Evolutionary conservation across 1,140 invertebrate species (phyloP).

Genomic region (Drosophila leontia): DNA sequence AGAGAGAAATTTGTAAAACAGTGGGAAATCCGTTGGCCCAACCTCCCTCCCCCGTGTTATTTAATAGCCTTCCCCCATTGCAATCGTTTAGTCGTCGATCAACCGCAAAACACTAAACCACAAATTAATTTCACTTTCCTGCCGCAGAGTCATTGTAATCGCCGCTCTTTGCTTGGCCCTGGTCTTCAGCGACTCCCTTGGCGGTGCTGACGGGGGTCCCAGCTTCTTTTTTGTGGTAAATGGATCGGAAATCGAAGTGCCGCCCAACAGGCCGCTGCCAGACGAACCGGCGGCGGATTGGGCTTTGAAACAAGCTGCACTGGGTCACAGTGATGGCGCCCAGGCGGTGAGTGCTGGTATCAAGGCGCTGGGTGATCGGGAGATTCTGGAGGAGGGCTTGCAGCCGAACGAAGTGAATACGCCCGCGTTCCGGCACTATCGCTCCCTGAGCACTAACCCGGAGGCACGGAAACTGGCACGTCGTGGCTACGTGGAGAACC

Average conservation of each 20-base stretch:
- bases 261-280: constrained; percentile 53
- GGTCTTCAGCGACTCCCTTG: constrained; percentile 43
- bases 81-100: constrained; percentile 48
- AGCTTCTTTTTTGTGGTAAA: constrained; percentile 73
- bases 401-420: constrained; percentile 86
- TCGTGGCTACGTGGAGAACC: constrained; percentile 88
- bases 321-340: constrained; percentile 38
- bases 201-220: constrained; percentile 18
- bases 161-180: constrained; percentile 64
- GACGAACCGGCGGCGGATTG: constrained; percentile 73
- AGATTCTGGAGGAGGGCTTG: constrained; percentile 86
- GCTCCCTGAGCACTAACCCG: constrained; percentile 87
- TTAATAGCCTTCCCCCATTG: constrained; percentile 24
- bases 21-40: not conserved
- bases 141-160: constrained; percentile 69
- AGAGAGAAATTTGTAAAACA: constrained; percentile 1
- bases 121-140: constrained; percentile 63
- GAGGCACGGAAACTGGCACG: constrained; percentile 87
- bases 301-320: constrained; percentile 44
- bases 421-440: constrained; percentile 89
- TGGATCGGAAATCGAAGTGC: constrained; percentile 23
- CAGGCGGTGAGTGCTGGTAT: constrained; percentile 85
- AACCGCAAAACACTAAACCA: constrained; percentile 50
- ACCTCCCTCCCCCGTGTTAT: not conserved
- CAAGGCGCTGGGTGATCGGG: constrained; percentile 86